Conservation (phyloP, 1,140 invertebrate genomes). For the Scylla paramamosain region DNA sequence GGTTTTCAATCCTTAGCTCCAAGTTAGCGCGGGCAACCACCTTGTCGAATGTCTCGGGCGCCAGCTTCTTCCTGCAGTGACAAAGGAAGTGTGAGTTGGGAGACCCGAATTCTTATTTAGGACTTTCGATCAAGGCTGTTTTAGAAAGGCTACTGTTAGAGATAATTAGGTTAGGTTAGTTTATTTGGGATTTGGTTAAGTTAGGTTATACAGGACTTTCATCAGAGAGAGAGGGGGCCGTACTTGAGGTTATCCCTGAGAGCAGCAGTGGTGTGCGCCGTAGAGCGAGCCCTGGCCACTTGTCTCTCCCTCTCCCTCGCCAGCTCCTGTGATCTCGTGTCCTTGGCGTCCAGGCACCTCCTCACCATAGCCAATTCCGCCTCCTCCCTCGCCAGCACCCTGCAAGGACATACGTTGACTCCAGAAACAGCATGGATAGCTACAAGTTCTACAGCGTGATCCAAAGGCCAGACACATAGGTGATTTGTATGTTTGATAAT, state of each 20-base stretch:
- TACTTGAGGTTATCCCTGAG: conserved; percentile 71
- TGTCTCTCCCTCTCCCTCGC: conserved; percentile 59
- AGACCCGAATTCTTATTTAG: background rate
- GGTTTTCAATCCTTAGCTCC: conserved; percentile 68
- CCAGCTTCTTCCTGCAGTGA: conserved; percentile 60
- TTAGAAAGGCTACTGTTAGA: background rate
- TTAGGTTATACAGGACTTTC: too few species aligned
- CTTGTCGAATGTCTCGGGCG: conserved; percentile 69
- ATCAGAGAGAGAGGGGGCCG: too few species aligned
- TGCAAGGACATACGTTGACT: background rate
- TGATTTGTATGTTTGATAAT: background rate
- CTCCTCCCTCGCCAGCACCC: conserved; percentile 66
- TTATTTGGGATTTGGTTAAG: too few species aligned
- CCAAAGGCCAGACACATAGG: background rate
- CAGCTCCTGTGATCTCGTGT: conserved; percentile 42
- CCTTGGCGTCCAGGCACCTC: conserved; percentile 63
- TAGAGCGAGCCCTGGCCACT: conserved; percentile 51
- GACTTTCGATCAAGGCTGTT: background rate
- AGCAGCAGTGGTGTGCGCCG: conserved; percentile 61
- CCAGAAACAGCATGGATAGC: background rate
- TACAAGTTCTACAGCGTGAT: background rate
- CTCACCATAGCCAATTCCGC: conserved; percentile 55
- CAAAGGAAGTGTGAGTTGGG: background rate
- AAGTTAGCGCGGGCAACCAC: conserved; percentile 66
- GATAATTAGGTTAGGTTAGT: too few species aligned